Base-by-base conservation (phyloP, 2,113 vertebrate genomes). In the Marmota flaviventris region DNA sequence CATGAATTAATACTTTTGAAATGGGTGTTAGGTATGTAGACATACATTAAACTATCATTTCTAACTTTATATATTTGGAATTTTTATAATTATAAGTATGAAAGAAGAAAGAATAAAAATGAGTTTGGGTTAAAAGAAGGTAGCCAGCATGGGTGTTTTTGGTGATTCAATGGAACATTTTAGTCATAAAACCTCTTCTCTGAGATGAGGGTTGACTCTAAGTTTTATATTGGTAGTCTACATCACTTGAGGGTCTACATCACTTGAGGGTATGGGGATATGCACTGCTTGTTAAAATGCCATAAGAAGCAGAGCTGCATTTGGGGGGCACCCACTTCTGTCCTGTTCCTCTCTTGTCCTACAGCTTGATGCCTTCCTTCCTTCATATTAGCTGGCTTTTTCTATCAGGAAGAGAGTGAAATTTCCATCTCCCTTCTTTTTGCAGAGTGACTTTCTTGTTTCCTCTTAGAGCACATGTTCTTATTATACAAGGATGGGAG, bases 101-200 rank as follows among this genome's bases (percentile, higher is more conserved):
- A 83, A 37, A 51, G 67, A 78, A 53, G 13, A 93, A 78, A 96
- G 51, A 82, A 58, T 58, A n/a, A 84, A 91, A 90, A 37, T 2
- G 2, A 88, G n/a, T 75, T 65, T 67, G 13, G 9, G 69, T 94
- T 86, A 82, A 92, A 86, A 65, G 63, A 53, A 67, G 34, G 29
- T 58, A 84, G 32, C 37, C 17, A 39, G 27, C 27, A 45, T 48
- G 29, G 24, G 20, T 22, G 58, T 93, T 37, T 75, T 83, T 8
- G 29, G 32, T 51, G 27, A 84, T 42, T 87, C 25, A 34, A 0
- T 34, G 82, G 37, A 27, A 56, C 2, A 0, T 51, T 32, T 53
- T 65, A 63, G 8, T 45, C 3, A 1, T 34, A 34, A 90, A 24
- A 5, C 29, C 12, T 58, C 29, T 75, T 37, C 25, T 29, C 24